Base-by-base conservation (phyloP, 2,888 invertebrate species). In the Caenorhabditis imperialis region DNA sequence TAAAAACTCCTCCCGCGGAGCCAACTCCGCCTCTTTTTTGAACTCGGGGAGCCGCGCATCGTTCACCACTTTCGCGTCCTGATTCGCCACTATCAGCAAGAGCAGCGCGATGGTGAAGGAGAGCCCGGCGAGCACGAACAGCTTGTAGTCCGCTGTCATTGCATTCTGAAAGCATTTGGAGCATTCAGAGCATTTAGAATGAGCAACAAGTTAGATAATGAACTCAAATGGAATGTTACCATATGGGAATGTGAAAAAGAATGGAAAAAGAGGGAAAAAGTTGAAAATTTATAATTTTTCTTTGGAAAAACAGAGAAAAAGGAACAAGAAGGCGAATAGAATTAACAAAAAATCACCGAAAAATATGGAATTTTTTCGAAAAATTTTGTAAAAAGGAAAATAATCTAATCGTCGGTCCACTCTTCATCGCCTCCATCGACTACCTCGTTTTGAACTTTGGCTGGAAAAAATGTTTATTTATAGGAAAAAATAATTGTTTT, bases 401-500 rank as follows among this genome's bases (percentile, higher is more conserved):
- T 20, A 40, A 12, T 44, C 63, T 55, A 73, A 22, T 67, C 67
- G 22, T 62, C 60, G 0, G 67, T 57, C 79, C 79, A 79, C 20
- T 51, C 77, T 22, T 77, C 77, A 14, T 67, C 67, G 8, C 62
- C 75, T 12, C 63, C 77, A 38, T 75, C 73, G 7, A 79, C 67
- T 8, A 73, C 30, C 38, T 79, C 79, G 38, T 79, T 77, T 48
- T 73, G 70, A 10, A 77, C 45, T 62, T 79, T 79, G 0, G 62
- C 78, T 77, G 57, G 53, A 77, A 40, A 37, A 33, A n/a, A 14
- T 30, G 30, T 30, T 30, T 30, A 7, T 30, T 30, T 30, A 30
- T 30, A n/a, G n/a, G n/a, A n/a, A n/a, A n/a, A n/a, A n/a, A n/a
- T n/a, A n/a, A n/a, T n/a, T n/a, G n/a, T n/a, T n/a, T n/a, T n/a